Percentiles rank a stretch among this genome's conserved stretches.
phyloP scores from a whole-genome alignment of 2,113 vertebrate species.

The Turnix velox region DNA sequence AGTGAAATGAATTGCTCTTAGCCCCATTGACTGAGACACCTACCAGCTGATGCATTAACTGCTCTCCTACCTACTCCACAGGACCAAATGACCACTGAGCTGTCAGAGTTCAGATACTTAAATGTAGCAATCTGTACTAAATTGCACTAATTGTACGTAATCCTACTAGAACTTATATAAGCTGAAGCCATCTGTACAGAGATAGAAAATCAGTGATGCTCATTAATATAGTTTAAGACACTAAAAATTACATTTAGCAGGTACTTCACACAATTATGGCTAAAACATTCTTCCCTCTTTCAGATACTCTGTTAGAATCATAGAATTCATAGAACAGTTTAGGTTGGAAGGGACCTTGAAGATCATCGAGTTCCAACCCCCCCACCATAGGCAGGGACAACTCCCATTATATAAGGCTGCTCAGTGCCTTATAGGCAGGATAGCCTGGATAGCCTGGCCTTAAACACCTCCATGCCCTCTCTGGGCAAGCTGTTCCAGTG shows the following conservation, averaged over 20 bases:
- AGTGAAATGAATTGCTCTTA: neutral
- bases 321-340: too few species aligned
- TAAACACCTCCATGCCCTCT: too few species aligned
- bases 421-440: too few species aligned
- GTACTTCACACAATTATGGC: neutral
- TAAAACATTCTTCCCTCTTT: neutral
- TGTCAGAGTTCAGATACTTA: neutral
- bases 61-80: neutral
- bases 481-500: too few species aligned
- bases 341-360: too few species aligned
- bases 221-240: neutral
- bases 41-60: neutral
- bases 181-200: neutral
- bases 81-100: accelerated
- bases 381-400: too few species aligned
- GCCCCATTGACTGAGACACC: neutral
- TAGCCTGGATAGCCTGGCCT: too few species aligned
- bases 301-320: neutral
- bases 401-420: too few species aligned
- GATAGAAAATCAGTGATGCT: neutral
- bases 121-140: neutral
- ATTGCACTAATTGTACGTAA: neutral
- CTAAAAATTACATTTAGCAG: neutral
- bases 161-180: neutral
- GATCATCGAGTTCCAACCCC: too few species aligned